Percentiles rank a stretch among this genome's conserved stretches.
These are phyloP conservation scores for Ametastegia equiseti DNA, from an alignment of 2,888 invertebrate genomes.

Conservation along the genomic window DNA sequence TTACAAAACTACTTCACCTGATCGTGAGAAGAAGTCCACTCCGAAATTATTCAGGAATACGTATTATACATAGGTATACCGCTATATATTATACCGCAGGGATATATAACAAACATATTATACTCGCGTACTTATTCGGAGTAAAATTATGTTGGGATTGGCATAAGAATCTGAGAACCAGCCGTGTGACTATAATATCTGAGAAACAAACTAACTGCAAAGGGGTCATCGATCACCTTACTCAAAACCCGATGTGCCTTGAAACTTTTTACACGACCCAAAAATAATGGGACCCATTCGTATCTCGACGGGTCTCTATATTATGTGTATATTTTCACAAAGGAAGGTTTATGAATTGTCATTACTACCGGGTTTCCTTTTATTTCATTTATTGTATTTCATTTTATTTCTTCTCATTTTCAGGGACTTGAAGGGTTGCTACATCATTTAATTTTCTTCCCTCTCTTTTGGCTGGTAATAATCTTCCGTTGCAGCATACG, in stretches of 20 bases:
- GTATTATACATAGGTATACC: not conserved
- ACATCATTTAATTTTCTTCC: not conserved
- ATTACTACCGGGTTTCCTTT: not conserved
- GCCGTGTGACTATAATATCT: not conserved
- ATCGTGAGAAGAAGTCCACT: conserved; percentile 6
- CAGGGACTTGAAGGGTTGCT: conserved; percentile 8
- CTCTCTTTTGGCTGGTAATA: not conserved
- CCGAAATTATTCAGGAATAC: not conserved
- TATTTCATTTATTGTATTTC: not conserved
- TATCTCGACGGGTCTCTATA: conserved; percentile 37
- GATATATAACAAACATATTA: too few relatives aligned
- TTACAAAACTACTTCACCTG: not conserved
- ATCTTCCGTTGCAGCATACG: conserved; percentile 9
- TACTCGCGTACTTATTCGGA: too few relatives aligned
- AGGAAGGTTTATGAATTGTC: conserved; percentile 33
- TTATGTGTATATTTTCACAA: conserved; percentile 26
- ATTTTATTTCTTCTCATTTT: not conserved
- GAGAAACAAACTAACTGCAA: not conserved
- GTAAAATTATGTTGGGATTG: too few relatives aligned
- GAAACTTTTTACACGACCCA: conserved; percentile 22
- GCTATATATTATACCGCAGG: too few relatives aligned
- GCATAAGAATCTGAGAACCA: not conserved
- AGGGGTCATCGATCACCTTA: conserved; percentile 22
- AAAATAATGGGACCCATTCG: conserved; percentile 44
- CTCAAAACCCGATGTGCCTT: conserved; percentile 19